Evolutionary conservation across 2,113 vertebrate species (phyloP).

Genomic region (Cyprinodon tularosa): DNA sequence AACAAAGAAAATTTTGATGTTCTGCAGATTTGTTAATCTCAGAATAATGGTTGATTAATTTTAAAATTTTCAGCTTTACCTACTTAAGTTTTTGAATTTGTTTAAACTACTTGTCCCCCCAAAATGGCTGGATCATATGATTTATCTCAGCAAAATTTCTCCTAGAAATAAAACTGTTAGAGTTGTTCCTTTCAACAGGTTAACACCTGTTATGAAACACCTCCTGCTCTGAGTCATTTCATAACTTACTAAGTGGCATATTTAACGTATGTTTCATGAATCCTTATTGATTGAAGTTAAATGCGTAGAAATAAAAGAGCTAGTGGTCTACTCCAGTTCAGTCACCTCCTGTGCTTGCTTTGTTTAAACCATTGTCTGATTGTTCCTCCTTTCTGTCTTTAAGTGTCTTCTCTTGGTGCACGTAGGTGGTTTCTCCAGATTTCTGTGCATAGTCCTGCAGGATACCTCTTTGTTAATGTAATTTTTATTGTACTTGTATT

Average conservation of each 20-base stretch:
- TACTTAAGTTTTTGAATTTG: no score
- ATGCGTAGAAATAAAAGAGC: slow-evolving; percentile 9
- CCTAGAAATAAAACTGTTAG: no score
- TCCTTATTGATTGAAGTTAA: not conserved
- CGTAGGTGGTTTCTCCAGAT: slow-evolving; percentile 65
- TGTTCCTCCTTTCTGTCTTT: slow-evolving; percentile 47
- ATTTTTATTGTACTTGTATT: slow-evolving; percentile 62
- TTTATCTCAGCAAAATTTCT: no score
- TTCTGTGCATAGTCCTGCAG: slow-evolving; percentile 63
- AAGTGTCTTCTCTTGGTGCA: slow-evolving; percentile 47
- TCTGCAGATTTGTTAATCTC: not conserved
- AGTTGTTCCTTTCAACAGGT: no score
- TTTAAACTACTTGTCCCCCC: no score
- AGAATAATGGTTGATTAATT: no score
- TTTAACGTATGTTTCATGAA: not conserved
- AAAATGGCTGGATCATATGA: no score
- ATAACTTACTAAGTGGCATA: not conserved
- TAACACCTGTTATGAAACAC: not conserved
- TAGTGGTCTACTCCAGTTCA: slow-evolving; percentile 77
- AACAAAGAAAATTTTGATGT: not conserved
- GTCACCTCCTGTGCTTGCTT: slow-evolving; percentile 39
- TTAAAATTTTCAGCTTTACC: no score
- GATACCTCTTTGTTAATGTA: slow-evolving; percentile 72
- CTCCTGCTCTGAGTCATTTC: slow-evolving; percentile 8
- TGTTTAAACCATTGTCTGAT: slow-evolving; percentile 36